Evolutionary conservation across 2,797 vertebrate species (phyloP).

Genomic region (Rhynchotus rufescens): DNA sequence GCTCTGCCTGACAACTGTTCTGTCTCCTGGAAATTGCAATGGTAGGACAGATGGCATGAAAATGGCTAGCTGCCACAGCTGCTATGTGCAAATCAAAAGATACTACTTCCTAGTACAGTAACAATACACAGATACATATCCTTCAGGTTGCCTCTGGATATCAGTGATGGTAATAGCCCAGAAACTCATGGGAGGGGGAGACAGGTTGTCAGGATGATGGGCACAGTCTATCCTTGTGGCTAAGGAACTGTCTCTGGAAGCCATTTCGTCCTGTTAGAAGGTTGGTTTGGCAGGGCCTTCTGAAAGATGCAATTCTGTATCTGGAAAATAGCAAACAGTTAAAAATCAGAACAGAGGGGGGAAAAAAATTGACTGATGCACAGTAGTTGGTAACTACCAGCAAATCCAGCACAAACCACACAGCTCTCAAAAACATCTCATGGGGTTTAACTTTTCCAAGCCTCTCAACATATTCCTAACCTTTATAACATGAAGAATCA

Average conservation of each 20-base stretch:
- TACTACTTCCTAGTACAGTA: not conserved
- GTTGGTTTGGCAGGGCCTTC: constrained; percentile 45
- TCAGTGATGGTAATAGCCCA: constrained; percentile 74
- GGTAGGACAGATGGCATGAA: not conserved
- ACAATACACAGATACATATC: not conserved
- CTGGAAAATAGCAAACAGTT: constrained; percentile 72
- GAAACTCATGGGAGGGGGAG: constrained; percentile 82
- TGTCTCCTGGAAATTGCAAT: not conserved
- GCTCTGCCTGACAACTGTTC: not conserved
- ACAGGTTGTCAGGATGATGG: constrained; percentile 78
- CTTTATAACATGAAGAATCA: not conserved
- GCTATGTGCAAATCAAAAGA: constrained; percentile 8
- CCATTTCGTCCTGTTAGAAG: constrained; percentile 67
- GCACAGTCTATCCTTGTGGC: constrained; percentile 80
- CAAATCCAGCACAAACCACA: not conserved
- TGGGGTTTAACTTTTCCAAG: not conserved
- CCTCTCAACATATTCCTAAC: not conserved
- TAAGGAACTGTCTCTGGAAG: constrained; percentile 73
- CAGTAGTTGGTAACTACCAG: not conserved
- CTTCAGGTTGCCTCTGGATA: constrained; percentile 76
- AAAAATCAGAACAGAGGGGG: not conserved
- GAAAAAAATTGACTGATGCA: not conserved
- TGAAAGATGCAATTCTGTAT: constrained; percentile 64
- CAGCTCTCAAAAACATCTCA: not conserved
- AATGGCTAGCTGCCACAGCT: not conserved